Evolutionary conservation across 35 echinoderm and acorn worm species (phyloP), one percentile per base, ranked within the genome.

Genomic region (Heliocidaris tuberculata): DNA sequence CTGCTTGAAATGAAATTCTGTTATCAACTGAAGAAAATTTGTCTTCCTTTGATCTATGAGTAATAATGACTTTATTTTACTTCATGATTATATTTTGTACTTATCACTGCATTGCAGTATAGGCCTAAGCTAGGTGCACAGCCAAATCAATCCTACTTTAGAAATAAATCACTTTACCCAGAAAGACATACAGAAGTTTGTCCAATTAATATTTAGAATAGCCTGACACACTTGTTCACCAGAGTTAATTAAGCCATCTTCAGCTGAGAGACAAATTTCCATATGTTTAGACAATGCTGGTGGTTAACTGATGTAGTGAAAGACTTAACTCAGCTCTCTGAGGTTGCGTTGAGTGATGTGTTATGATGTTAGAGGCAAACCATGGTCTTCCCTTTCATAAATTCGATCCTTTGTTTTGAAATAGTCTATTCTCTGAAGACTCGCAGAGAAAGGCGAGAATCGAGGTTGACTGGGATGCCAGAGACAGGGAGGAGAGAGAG

Each of bases 351-450:
- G 91, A 93, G 91, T 93, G 91, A 93, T 93, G 48, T 93, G 91
- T 93, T 93, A 93, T 93, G 91, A 93, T 93, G 91, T 93, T 59
- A 48, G 91, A 93, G 91, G 48, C 91, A 93, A 93, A 93, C 91
- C 48, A 13, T 93, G 91, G 91, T 59, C 50, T 93, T 59, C 50
- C 91, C 48, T 93, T 93, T 52, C 91, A 93, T 48, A 93, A 93
- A 93, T 93, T 93, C 30, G 91, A 93, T 93, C 91, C 91, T 52
- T 93, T 93, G 91, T 93, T 93, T 93, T 93, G 91, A 93, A 93
- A 93, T 93, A 52, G 91, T 49, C 91, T 93, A 59, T 49, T 93
- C 91, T 93, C 91, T 59, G 50, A 93, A 93, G 91, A 59, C 47
- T 59, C 50, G 2, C 0, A 48, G 31, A 89, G 87, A 89, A 89